Evolutionary conservation across 2,113 vertebrate genomes (phyloP).

Genomic region (Tyto alba): DNA sequence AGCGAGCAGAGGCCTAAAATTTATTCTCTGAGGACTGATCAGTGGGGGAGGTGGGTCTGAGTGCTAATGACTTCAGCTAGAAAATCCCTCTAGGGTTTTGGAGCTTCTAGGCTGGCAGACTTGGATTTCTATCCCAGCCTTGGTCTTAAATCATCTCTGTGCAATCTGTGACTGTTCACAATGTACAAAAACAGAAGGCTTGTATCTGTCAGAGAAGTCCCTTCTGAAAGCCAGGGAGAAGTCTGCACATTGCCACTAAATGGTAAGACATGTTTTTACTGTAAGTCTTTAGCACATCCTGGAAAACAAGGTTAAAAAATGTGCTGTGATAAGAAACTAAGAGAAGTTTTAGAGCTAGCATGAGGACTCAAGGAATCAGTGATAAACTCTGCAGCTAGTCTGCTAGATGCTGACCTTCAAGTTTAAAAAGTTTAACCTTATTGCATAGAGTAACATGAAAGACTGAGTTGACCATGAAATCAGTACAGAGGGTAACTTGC

Average conservation of each 20-base stretch:
- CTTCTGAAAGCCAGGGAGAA: neutral
- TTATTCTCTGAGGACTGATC: neutral
- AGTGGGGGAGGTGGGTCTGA: neutral
- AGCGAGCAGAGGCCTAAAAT: neutral
- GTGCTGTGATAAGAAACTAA: neutral
- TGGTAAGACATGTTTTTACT: neutral
- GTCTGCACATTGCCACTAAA: neutral
- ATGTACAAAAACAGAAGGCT: neutral
- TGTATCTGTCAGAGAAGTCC: neutral
- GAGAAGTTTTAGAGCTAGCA: neutral
- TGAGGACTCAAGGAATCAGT: neutral
- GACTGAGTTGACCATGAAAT: neutral
- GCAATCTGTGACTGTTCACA: neutral
- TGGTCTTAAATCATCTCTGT: conserved; percentile 3
- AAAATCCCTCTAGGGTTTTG: neutral
- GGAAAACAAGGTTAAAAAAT: neutral
- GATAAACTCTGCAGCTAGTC: neutral
- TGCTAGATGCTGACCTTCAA: neutral
- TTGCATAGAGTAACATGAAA: neutral
- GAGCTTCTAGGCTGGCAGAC: neutral
- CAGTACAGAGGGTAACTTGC: neutral
- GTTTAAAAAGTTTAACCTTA: neutral
- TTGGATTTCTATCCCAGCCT: neutral
- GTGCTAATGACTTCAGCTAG: conserved; percentile 1
- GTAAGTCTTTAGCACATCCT: neutral